Base-by-base conservation (phyloP, 2,797 vertebrate genomes). In the Centroberyx gerrardi region DNA sequence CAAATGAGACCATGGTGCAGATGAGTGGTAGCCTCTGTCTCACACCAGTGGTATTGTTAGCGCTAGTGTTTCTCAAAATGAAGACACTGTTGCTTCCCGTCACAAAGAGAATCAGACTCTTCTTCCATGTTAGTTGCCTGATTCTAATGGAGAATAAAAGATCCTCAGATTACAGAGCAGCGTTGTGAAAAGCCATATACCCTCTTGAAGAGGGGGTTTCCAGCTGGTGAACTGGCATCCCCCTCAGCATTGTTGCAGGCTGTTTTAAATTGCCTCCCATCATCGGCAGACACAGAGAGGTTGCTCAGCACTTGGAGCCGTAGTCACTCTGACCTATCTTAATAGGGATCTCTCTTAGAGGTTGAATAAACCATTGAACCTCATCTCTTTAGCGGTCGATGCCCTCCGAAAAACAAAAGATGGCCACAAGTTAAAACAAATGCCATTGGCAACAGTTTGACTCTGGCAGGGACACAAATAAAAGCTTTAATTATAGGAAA, bases 321-420 rank as follows among this genome's bases (percentile, higher is more conserved):
- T 62, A 70, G 81, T 88, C 59, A 74, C 65, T 72, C 46, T 48
- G 64, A 60, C 62, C 15, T 80, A 86, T 90, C 82, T 88, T 87
- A 88, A 90, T 84, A 82, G 70, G 77, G 83, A 88, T 90, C 76
- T 86, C 78, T 81, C 17, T 80, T 70, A 77, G 76, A 80, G 74
- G 40, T 74, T 65, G 66, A 61, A 74, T 74, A 76, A 80, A 51
- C 55, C 36, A 74, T 71, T 54, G 59, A 78, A 79, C 80, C 38
- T 64, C 68, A 78, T 73, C 63, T 82, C 66, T 64, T 7, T 51
- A 18, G 48, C 74, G 62, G 73, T 75, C 66, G 44, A 58, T 73
- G 55, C 62, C 51, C 22, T 59, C 52, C 27, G 31, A 38, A 84
- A 75, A 68, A 54, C 69, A 62, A 64, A 56, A 66, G 38, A 38